Evolutionary conservation across 1,140 invertebrate genomes (phyloP).

Genomic region (Polypedilum vanderplanki): DNA sequence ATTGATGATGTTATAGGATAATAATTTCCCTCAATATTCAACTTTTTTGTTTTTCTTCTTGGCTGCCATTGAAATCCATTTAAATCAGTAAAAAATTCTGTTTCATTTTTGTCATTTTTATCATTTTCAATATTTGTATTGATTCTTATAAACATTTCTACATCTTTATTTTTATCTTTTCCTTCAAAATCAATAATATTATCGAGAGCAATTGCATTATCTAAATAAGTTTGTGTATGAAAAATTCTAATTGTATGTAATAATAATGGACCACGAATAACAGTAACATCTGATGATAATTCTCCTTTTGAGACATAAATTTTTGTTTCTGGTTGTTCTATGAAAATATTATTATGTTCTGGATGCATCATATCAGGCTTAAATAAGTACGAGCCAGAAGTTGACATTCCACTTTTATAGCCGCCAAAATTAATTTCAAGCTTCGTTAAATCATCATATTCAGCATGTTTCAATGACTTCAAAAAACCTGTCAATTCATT

Average conservation of each 20-base stretch:
- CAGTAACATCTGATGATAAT: conserved; percentile 65
- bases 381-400: conserved; percentile 94
- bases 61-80: conserved; percentile 65
- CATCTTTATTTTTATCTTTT: conserved; percentile 68
- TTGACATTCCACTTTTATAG: conserved; percentile 57
- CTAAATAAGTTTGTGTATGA: conserved; percentile 51
- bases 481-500: neutral
- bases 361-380: conserved; percentile 69
- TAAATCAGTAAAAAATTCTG: conserved; percentile 67
- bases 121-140: conserved; percentile 60
- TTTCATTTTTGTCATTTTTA: conserved; percentile 48
- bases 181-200: conserved; percentile 65
- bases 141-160: conserved; percentile 77
- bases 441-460: conserved; percentile 35
- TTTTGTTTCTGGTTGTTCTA: conserved; percentile 41
- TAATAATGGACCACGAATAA: conserved; percentile 64
- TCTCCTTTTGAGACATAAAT: conserved; percentile 39
- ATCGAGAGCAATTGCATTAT: conserved; percentile 43
- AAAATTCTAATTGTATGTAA: conserved; percentile 67
- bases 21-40: conserved; percentile 79
- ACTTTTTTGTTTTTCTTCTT: conserved; percentile 61
- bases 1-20: conserved; percentile 77
- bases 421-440: conserved; percentile 66
- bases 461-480: neutral
- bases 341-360: conserved; percentile 43